Percentiles rank a stretch among this genome's conserved stretches.
phyloP scores from a whole-genome alignment of 2,113 vertebrate genomes.

The Pterocles burchelli region DNA sequence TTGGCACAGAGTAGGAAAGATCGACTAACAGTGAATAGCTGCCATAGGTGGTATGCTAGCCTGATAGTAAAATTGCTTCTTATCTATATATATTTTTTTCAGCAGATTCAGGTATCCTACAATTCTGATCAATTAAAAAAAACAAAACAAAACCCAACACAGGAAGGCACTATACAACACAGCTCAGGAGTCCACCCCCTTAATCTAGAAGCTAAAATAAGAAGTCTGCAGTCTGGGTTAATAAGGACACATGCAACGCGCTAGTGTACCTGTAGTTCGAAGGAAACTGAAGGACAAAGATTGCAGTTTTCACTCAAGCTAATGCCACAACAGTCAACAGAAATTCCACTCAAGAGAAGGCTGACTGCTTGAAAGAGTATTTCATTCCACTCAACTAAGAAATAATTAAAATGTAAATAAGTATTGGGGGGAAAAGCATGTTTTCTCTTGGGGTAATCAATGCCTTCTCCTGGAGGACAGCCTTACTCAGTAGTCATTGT shows the following conservation, averaged over 20 bases:
- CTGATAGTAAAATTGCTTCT: not conserved
- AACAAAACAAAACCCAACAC: not conserved
- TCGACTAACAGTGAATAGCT: not conserved
- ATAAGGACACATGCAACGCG: not conserved
- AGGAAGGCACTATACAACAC: not conserved
- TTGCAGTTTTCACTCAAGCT: not conserved
- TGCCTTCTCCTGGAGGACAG: not conserved
- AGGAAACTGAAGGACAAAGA: not conserved
- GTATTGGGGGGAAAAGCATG: rapidly evolving
- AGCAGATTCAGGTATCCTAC: not conserved
- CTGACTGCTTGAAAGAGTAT: not conserved
- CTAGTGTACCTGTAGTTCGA: not conserved
- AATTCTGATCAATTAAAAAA: not conserved
- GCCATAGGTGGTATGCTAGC: not conserved
- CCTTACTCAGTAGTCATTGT: not conserved
- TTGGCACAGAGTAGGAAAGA: not conserved
- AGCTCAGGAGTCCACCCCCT: not conserved
- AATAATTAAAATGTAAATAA: not conserved
- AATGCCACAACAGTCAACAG: not conserved
- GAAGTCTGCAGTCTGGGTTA: slow-evolving; percentile 38
- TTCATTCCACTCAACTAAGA: not conserved
- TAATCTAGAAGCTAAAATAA: slow-evolving; percentile 65
- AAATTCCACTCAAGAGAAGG: not conserved
- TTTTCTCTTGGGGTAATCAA: not conserved
- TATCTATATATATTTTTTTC: not conserved